Evolutionary conservation across 2,113 vertebrate species (phyloP).

Genomic region (Coryphaenoides rupestris): DNA sequence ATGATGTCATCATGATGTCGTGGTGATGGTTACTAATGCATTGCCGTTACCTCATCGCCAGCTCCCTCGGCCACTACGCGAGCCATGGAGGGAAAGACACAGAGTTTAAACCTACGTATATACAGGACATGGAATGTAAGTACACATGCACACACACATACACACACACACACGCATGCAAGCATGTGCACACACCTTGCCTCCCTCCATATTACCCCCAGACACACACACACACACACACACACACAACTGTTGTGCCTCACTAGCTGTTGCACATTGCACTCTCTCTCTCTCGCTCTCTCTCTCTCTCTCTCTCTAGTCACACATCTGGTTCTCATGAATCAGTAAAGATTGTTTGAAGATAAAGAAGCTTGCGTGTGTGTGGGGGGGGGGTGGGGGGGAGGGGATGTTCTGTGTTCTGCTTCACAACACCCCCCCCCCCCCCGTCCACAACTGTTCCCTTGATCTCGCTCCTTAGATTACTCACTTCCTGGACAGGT

Average conservation of each 20-base stretch:
- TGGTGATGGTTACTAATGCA: slow-evolving; percentile 27
- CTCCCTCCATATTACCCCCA: too few relatives aligned
- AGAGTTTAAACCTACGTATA: neutral
- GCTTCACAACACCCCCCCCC: slow-evolving; percentile 25
- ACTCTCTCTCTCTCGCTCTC: slow-evolving; percentile 4
- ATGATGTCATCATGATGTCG: slow-evolving; percentile 36
- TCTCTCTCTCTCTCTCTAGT: slow-evolving; percentile 3
- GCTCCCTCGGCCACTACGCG: slow-evolving; percentile 69
- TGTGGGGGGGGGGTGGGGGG: neutral
- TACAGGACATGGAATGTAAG: slow-evolving; percentile 12
- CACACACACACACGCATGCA: neutral
- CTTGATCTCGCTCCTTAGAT: slow-evolving; percentile 33
- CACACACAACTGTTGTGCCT: neutral
- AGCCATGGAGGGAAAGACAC: slow-evolving; percentile 35
- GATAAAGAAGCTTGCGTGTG: slow-evolving; percentile 40
- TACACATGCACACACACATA: slow-evolving; percentile 1
- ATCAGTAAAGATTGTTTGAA: slow-evolving; percentile 29
- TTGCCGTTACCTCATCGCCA: slow-evolving; percentile 70
- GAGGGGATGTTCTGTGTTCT: slow-evolving; percentile 1
- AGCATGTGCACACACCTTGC: slow-evolving; percentile 5
- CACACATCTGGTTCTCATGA: slow-evolving; percentile 51
- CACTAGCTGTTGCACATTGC: too few relatives aligned
- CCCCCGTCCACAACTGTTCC: slow-evolving; percentile 47
- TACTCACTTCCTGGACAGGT: slow-evolving; percentile 16
- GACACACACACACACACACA: slow-evolving; percentile 6